Conservation (phyloP, 2,888 invertebrate genomes). For the Sthenelais limicola region DNA sequence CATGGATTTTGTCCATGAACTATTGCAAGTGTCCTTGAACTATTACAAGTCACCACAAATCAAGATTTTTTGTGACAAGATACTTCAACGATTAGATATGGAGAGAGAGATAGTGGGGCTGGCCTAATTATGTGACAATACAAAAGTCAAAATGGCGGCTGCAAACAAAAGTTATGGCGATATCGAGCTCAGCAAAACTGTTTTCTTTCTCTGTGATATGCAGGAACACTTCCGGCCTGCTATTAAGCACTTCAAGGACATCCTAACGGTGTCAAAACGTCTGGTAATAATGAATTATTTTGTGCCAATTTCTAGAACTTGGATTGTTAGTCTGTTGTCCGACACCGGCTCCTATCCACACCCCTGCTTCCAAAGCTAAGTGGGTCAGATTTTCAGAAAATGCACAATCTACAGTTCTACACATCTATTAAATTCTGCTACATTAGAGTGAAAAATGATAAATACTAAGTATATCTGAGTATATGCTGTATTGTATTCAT, state of each 20-base stretch:
- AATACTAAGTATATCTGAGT: too few relatives aligned
- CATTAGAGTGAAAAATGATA: too few relatives aligned
- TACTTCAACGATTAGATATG: too few relatives aligned
- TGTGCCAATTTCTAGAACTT: not conserved
- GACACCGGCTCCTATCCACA: not conserved
- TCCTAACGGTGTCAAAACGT: constrained; percentile 76
- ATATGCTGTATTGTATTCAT: too few relatives aligned
- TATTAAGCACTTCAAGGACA: constrained; percentile 82
- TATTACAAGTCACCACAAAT: too few relatives aligned
- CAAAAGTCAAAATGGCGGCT: constrained; percentile 41
- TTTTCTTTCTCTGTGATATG: constrained; percentile 86
- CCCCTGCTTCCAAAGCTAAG: not conserved
- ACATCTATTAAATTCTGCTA: too few relatives aligned
- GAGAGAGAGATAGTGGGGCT: too few relatives aligned
- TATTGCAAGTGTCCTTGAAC: too few relatives aligned
- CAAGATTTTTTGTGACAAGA: too few relatives aligned
- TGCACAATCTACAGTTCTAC: too few relatives aligned
- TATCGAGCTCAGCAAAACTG: constrained; percentile 75
- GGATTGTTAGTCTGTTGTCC: constrained; percentile 5
- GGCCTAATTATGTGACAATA: constrained; percentile 18
- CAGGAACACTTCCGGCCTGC: constrained; percentile 85
- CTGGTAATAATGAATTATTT: constrained; percentile 67
- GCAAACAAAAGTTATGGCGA: constrained; percentile 64
- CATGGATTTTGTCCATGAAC: too few relatives aligned
- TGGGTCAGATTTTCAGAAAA: too few relatives aligned